Evolutionary conservation across 2,797 vertebrate genomes (phyloP), one percentile per base, ranked within the genome.

Genomic region (Sebastes wilsoni): DNA sequence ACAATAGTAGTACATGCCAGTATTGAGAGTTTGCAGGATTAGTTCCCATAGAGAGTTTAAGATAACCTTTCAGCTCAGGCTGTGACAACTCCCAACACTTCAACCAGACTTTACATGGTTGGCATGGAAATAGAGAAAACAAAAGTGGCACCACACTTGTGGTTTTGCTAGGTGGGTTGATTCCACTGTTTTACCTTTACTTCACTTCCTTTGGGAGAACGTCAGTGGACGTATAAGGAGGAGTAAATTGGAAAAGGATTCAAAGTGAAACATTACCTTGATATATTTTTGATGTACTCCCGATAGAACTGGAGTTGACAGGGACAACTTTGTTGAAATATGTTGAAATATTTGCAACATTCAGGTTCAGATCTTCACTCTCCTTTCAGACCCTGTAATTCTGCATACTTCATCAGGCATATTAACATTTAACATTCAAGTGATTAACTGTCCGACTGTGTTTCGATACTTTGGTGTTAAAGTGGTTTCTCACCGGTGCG

Each of bases 31-130:
- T 52, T 81, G 59, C 36, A 73, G 75, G 77, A 79, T 80, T 73
- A 65, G 83, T 84, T 90, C 80, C 87, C 81, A 84, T 52, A 68
- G 66, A 72, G 62, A 73, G 49, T 72, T 89, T 23, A 77, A 81
- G 89, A 93, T 94, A 89, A 88, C 82, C 79, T 79, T 79, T 61
- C 38, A 80, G 67, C 66, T 79, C 80, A 74, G 62, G 72, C 79
- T 52, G 64, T 71, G 79, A 82, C 62, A 83, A 86, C 86, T 82
- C 79, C 80, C 82, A 81, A 70, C 59, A 75, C 25, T 38, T 86
- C 54, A 32, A 27, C 67, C 55, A 71, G 68, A 28, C 66, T 4
- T 81, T 79, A 70, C 3, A 22, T 30, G 61, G 85, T 82, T 83
- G 79, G 66, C 83, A 85, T 83, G 77, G 87, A 77, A 80, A 91